A percentile compares a stretch with the other conserved stretches of the same genome.
Conservation (phyloP, 2,888 invertebrate species). For the Drosophila ezoana region DNA sequence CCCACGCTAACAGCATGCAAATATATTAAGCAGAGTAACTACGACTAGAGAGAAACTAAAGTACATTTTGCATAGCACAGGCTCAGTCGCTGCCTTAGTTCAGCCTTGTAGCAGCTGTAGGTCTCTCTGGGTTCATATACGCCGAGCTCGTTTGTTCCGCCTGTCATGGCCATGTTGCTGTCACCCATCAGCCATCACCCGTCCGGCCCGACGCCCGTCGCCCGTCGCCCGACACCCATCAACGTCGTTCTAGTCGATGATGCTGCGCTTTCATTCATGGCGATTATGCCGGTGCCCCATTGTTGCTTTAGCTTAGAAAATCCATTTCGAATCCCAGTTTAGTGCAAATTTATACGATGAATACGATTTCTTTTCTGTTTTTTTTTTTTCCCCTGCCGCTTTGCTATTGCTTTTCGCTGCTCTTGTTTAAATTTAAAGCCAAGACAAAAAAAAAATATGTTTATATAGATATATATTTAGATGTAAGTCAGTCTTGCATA, state of each 20-base stretch:
- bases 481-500: slow-evolving; percentile 24
- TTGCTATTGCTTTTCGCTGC: slow-evolving; percentile 28
- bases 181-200: slow-evolving; percentile 57
- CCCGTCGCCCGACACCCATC: slow-evolving; percentile 17
- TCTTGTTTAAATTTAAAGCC: slow-evolving; percentile 72
- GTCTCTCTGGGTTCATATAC: slow-evolving; percentile 51
- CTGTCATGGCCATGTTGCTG: slow-evolving; percentile 65
- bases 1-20: slow-evolving; percentile 47
- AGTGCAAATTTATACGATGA: slow-evolving; percentile 79
- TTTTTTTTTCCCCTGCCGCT: slow-evolving; percentile 5
- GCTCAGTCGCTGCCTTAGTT: slow-evolving; percentile 5
- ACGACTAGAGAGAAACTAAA: slow-evolving; percentile 40
- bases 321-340: slow-evolving; percentile 80
- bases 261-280: slow-evolving; percentile 78
- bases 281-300: slow-evolving; percentile 73
- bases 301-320: slow-evolving; percentile 73
- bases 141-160: slow-evolving; percentile 75
- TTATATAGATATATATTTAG: slow-evolving; percentile 8
- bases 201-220: slow-evolving; percentile 25
- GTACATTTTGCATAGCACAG: slow-evolving; percentile 31
- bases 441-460: slow-evolving; percentile 29
- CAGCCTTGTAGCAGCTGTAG: slow-evolving; percentile 41
- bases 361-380: slow-evolving; percentile 35
- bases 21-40: slow-evolving; percentile 60
- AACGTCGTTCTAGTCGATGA: slow-evolving; percentile 56